Conservation (phyloP, 2,113 vertebrate genomes). For the Coregonus clupeaformis region DNA sequence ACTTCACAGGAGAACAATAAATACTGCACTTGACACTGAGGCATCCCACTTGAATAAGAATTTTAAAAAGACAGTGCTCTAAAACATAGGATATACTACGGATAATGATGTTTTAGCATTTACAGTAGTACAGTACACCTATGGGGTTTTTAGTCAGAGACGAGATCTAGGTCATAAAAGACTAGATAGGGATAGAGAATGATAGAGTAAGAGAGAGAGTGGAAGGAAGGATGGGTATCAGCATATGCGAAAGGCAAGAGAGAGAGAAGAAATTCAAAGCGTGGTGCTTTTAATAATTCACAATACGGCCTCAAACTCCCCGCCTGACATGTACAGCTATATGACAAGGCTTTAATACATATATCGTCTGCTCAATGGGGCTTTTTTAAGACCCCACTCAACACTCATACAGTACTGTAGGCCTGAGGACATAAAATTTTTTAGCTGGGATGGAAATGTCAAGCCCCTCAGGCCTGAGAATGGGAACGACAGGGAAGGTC, state of each 20-base stretch:
- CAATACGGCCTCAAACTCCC: background rate
- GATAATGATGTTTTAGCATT: too few species aligned
- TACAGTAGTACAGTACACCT: too few species aligned
- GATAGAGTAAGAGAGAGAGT: background rate
- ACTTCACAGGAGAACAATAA: too few species aligned
- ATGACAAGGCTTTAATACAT: background rate
- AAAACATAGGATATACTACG: background rate
- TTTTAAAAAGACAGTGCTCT: background rate
- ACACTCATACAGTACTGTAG: background rate
- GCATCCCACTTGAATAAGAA: too few species aligned
- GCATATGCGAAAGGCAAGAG: constrained; percentile 5
- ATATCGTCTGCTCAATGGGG: background rate
- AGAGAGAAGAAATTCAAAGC: background rate
- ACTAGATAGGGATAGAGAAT: background rate
- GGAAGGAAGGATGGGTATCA: background rate
- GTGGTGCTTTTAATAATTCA: constrained; percentile 3
- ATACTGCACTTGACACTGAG: too few species aligned
- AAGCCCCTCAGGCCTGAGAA: background rate
- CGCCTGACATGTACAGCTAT: background rate
- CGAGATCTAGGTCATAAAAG: background rate
- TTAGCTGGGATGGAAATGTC: background rate
- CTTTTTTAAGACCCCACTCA: background rate
- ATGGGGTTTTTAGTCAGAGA: background rate
- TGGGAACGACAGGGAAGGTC: background rate
- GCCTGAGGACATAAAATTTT: background rate